Percentiles rank a stretch among this genome's conserved stretches.
phyloP scores from a whole-genome alignment of 2,888 invertebrate species.

The Ametastegia equiseti region DNA sequence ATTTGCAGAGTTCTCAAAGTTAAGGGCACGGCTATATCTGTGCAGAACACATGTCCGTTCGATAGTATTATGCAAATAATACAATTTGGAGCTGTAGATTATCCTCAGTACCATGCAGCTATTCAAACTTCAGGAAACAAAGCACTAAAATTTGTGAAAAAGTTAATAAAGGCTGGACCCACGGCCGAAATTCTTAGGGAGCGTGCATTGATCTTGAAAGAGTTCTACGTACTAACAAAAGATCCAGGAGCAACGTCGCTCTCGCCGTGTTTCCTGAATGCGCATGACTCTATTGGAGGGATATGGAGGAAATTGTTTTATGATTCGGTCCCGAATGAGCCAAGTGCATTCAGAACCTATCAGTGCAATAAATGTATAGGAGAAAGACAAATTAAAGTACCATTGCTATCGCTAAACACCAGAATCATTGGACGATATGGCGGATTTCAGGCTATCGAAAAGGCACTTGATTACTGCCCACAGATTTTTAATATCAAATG shows the following conservation, averaged over 20 bases:
- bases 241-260: neutral
- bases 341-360: neutral
- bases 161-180: neutral
- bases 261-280: neutral
- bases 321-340: neutral
- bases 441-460: slow-evolving; percentile 4
- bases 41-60: neutral
- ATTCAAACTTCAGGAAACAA: neutral
- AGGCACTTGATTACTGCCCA: neutral
- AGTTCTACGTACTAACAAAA: neutral
- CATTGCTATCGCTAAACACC: neutral
- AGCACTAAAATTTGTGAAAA: neutral
- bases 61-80: slow-evolving; percentile 6
- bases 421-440: slow-evolving; percentile 5
- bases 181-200: neutral
- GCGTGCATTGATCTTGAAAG: neutral
- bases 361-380: neutral
- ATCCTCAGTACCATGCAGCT: slow-evolving; percentile 11
- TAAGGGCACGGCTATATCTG: neutral
- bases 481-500: neutral
- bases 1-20: neutral
- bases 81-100: slow-evolving; percentile 7
- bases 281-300: slow-evolving; percentile 2
- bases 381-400: neutral
- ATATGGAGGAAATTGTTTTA: slow-evolving; percentile 6